Evolutionary conservation across 2,113 vertebrate genomes (phyloP), one percentile per base, ranked within the genome.

Genomic region (Bagarius yarrelli): DNA sequence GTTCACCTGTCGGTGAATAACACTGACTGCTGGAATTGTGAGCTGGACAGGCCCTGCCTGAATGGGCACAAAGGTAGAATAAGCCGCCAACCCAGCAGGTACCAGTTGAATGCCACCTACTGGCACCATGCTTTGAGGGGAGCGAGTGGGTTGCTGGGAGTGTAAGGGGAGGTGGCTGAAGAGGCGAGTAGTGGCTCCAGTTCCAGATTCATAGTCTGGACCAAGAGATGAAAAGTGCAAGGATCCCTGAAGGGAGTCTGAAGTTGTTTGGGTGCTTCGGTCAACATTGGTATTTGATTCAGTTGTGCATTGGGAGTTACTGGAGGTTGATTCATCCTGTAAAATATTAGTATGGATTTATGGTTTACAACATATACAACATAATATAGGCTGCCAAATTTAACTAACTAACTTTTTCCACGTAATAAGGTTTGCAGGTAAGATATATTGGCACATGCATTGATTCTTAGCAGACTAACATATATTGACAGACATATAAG

Each of bases 121-220:
- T 0, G 97, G 97, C 18, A 96, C 90, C 91, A 96, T 94, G 86
- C 95, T 94, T 23, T 95, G 96, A 5, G 96, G 91, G 0, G 95
- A 94, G 86, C 93, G 94, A 12, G 90, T 84, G 1, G 95, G 97
- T 86, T 91, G 95, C 87, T 97, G 98, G 0, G 98, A 99, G 87
- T 99, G 98, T 89, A 97, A 85, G 21, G 97, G 98, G 6, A 99
- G 94, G 90, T 99, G 98, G 88, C 97, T 99, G 84, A 97, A 98
- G 83, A 99, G 88, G 83, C 93, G 96, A 18, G 91, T 76, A 90
- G 94, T 84, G 82, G 93, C 18, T 88, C 84, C 87, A 21, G 92
- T 40, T 72, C 92, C 88, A 0, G n/a, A 63, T 50, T 90, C 83
- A 0, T 86, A 88, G 15, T 89, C 11, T 0, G 89, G 5, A 0